Evolutionary conservation across 2,888 invertebrate species (phyloP), one percentile per base, ranked within the genome.

Genomic region (Hypolimnas misippus): DNA sequence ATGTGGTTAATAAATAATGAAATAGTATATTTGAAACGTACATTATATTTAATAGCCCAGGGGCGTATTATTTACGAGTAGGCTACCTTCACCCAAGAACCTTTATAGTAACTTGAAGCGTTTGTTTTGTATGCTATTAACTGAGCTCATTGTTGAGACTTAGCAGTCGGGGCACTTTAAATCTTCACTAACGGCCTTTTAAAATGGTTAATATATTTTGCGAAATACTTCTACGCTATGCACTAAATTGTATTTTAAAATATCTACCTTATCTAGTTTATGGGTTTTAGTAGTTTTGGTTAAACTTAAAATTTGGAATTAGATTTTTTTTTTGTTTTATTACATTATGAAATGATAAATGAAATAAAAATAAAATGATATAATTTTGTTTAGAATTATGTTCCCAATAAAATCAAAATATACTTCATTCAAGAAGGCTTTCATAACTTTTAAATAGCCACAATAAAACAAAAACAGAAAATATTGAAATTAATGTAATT

Each of bases 181-280:
- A 87, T 87, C 86, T 87, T 84, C 84, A 70, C 79, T 86, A 87
- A 87, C 86, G 84, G 83, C 78, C 86, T 83, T 86, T 85, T 86
- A 84, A 87, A 87, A 83, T 80, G 81, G 72, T 80, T 83, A 78
- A 83, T 86, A 84, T 83, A 85, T 86, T 82, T 77, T 62, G 68
- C 72, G 74, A 71, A 86, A 82, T 76, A 76, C 73, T 77, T 72
- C 75, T 78, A 77, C 77, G 75, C 77, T 78, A 75, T 76, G 40
- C 53, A 58, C 54, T 61, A 54, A 54, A 59, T 59, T 51, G 17
- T 56, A 54, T 60, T 56, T 51, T 56, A 59, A 46, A 60, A 53
- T 63, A 51, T 59, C 38, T 49, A 33, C 3, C 44, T 33, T 59
- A 59, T 50, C 33, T 52, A 46, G 16, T 65, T 58, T 56, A 58